Evolutionary conservation across 2,797 vertebrate genomes (phyloP).

Genomic region (Cephalopachus bancanus): DNA sequence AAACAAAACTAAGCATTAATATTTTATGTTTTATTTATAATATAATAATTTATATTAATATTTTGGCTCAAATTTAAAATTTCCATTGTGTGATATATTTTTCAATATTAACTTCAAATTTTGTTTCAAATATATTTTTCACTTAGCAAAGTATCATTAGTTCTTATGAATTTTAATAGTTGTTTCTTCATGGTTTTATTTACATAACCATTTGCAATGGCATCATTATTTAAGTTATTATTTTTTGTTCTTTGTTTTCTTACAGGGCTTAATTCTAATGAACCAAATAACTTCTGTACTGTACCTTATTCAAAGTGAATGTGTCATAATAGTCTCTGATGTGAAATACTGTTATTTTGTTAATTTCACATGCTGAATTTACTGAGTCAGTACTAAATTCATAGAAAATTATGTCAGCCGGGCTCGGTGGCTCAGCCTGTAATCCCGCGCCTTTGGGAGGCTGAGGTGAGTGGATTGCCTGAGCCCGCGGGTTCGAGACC

Average conservation of each 20-base stretch:
- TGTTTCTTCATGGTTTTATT: slow-evolving; percentile 3
- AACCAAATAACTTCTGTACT: slow-evolving; percentile 44
- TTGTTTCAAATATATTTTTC: slow-evolving; percentile 51
- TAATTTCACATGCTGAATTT: slow-evolving; percentile 53
- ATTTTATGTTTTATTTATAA: too few species aligned
- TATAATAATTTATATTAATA: too few species aligned
- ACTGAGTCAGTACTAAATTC: slow-evolving; percentile 23
- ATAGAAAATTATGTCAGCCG: slow-evolving; percentile 25
- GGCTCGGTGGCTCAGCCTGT: too few species aligned
- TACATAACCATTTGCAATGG: neutral
- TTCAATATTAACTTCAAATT: slow-evolving; percentile 40
- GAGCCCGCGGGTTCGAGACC: too few species aligned
- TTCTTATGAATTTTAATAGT: neutral
- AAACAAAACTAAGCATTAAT: neutral
- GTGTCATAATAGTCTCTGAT: slow-evolving; percentile 15
- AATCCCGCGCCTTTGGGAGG: too few species aligned
- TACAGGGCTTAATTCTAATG: slow-evolving; percentile 52
- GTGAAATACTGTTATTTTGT: slow-evolving; percentile 33
- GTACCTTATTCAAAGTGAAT: slow-evolving; percentile 48
- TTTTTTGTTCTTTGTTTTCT: slow-evolving; percentile 46
- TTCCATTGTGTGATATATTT: neutral
- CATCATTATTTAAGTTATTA: neutral
- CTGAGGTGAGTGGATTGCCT: too few species aligned
- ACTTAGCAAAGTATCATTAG: neutral
- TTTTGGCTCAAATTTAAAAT: neutral